Evolutionary conservation across 1,140 invertebrate species (phyloP).

Genomic region (Drosophila hydei): DNA sequence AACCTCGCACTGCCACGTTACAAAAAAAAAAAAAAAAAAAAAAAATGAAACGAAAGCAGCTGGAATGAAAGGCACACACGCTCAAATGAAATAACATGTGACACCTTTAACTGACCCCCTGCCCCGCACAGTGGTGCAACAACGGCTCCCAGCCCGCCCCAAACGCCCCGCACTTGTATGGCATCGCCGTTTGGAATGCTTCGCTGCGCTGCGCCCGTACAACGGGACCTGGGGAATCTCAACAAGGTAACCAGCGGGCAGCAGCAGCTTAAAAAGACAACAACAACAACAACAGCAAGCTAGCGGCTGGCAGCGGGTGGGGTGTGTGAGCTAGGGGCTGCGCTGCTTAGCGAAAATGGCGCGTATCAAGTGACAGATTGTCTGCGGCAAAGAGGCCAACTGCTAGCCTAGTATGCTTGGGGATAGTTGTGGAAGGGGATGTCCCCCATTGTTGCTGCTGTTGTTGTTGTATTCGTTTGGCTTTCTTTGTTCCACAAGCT

Average conservation of each 20-base stretch:
- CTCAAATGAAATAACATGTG: not conserved
- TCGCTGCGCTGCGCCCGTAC: slow-evolving; percentile 77
- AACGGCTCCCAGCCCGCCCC: not conserved
- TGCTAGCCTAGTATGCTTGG: not conserved
- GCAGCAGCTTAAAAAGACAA: slow-evolving; percentile 53
- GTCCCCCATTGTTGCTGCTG: slow-evolving; percentile 12
- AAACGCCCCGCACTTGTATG: slow-evolving; percentile 55
- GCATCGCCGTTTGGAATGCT: slow-evolving; percentile 73
- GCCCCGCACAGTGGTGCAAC: too few relatives aligned
- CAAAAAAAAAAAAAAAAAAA: slow-evolving; percentile 12
- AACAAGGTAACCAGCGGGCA: slow-evolving; percentile 60
- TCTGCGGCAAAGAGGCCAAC: slow-evolving; percentile 76
- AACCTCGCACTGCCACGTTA: not conserved
- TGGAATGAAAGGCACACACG: not conserved
- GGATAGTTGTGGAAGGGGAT: not conserved
- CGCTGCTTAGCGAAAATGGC: slow-evolving; percentile 51
- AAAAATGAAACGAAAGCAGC: not conserved
- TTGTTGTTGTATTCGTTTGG: not conserved
- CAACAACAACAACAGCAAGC: not conserved
- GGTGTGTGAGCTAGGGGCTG: not conserved
- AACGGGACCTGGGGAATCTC: slow-evolving; percentile 69
- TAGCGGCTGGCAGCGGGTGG: not conserved
- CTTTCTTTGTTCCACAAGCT: not conserved
- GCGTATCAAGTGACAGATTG: slow-evolving; percentile 79
- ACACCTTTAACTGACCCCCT: slow-evolving; percentile 27